Conservation (phyloP, 1,140 invertebrate genomes). For the Rhyacophila brunnea region DNA sequence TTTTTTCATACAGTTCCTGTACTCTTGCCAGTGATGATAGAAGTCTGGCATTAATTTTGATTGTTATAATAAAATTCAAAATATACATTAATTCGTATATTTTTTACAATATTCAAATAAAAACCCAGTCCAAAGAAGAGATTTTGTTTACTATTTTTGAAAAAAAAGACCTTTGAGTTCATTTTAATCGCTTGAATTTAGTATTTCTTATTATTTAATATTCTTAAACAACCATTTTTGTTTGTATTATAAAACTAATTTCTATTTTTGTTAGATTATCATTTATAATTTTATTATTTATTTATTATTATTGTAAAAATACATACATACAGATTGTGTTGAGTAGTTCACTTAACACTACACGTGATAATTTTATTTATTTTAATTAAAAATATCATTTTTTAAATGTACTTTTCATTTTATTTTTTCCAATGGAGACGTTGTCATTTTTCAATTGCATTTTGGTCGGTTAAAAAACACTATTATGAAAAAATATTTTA, state of each 20-base stretch:
- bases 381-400: conserved; percentile 13
- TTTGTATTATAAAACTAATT: conserved; percentile 12
- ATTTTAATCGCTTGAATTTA: too few relatives aligned
- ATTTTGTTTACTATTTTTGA: too few relatives aligned
- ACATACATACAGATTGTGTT: background rate
- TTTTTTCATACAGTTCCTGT: too few relatives aligned
- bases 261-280: conserved; percentile 8
- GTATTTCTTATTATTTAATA: too few relatives aligned
- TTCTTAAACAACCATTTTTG: conserved; percentile 1
- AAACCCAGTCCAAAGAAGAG: too few relatives aligned
- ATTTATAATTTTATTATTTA: conserved; percentile 22
- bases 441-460: conserved; percentile 8
- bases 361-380: conserved; percentile 6
- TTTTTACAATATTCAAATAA: too few relatives aligned
- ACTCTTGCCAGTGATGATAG: too few relatives aligned
- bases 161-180: too few relatives aligned
- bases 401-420: conserved; percentile 3
- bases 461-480: conserved; percentile 5
- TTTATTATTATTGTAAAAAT: conserved; percentile 6
- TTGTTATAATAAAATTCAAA: too few relatives aligned
- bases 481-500: background rate
- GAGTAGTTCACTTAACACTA: conserved; percentile 3
- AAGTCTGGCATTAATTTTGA: too few relatives aligned
- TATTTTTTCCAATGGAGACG: background rate
- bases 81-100: too few relatives aligned